phyloP scores from a whole-genome alignment of 2,888 invertebrate species.

The Esperia sulphurella region DNA sequence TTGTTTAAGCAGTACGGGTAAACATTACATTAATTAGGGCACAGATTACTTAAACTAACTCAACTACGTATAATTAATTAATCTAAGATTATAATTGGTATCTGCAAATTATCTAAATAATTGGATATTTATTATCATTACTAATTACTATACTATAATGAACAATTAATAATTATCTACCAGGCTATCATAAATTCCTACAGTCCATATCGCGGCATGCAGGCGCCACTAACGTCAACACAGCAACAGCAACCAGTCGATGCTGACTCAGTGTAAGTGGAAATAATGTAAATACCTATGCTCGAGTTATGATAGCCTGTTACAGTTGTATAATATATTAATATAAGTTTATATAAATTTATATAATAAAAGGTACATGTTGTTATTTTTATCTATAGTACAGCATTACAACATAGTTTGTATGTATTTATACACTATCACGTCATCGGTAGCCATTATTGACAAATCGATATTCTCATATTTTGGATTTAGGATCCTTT shows the following conservation, averaged over 20 bases:
- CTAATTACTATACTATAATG: not conserved
- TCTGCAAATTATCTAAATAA: slow-evolving; percentile 3
- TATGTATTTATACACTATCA: no score
- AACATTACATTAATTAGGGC: no score
- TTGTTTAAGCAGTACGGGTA: no score
- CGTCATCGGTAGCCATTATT: no score
- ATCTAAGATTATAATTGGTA: slow-evolving; percentile 4
- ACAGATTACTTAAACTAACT: no score
- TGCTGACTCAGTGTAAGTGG: slow-evolving; percentile 50
- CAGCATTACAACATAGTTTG: no score
- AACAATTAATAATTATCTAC: slow-evolving; percentile 33
- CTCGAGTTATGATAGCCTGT: slow-evolving; percentile 41
- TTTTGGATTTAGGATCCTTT: no score
- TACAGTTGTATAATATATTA: slow-evolving; percentile 23
- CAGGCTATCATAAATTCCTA: slow-evolving; percentile 36
- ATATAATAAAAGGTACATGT: not conserved
- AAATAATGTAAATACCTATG: slow-evolving; percentile 27
- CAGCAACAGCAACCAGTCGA: slow-evolving; percentile 24
- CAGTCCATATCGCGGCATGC: slow-evolving; percentile 10
- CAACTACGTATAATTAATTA: no score
- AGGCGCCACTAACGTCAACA: slow-evolving; percentile 47
- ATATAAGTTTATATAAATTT: not conserved
- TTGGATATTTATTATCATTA: slow-evolving; percentile 11
- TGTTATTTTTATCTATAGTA: no score
- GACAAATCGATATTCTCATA: no score